Percentiles rank a stretch among this genome's conserved stretches.
phyloP scores from a whole-genome alignment of 2,113 vertebrate species.

The Craseonycteris thonglongyai region DNA sequence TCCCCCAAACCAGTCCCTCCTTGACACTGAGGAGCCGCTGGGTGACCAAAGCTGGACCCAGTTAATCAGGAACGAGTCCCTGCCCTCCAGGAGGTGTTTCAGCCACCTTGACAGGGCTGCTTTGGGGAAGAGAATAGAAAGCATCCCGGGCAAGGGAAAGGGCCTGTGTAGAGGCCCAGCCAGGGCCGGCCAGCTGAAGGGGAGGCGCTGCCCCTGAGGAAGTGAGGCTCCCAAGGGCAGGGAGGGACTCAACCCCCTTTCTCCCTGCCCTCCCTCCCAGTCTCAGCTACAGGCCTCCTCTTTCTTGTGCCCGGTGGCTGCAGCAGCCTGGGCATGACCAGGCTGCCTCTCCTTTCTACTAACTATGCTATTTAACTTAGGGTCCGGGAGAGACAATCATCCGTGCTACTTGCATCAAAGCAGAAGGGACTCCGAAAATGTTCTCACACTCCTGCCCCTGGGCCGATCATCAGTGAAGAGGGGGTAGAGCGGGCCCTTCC shows the following conservation, averaged over 20 bases:
- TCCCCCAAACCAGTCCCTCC: neutral
- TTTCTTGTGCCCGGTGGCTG: neutral
- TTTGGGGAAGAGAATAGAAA: neutral
- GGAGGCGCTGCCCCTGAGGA: neutral
- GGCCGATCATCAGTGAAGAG: neutral
- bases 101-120: neutral
- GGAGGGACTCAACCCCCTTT: neutral
- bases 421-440: neutral
- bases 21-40: neutral
- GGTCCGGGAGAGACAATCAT: rapidly evolving
- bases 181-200: neutral
- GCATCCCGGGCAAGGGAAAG: neutral
- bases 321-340: neutral
- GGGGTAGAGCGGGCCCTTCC: neutral
- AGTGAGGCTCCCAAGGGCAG: neutral
- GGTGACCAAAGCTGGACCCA: neutral
- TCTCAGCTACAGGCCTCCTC: neutral
- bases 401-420: neutral
- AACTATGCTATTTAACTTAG: neutral
- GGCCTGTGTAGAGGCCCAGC: neutral
- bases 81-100: neutral
- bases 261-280: neutral
- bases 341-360: neutral
- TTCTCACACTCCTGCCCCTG: neutral
- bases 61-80: neutral